Evolutionary conservation across 2,113 vertebrate genomes (phyloP).

Genomic region (Cynoglossus semilaevis): DNA sequence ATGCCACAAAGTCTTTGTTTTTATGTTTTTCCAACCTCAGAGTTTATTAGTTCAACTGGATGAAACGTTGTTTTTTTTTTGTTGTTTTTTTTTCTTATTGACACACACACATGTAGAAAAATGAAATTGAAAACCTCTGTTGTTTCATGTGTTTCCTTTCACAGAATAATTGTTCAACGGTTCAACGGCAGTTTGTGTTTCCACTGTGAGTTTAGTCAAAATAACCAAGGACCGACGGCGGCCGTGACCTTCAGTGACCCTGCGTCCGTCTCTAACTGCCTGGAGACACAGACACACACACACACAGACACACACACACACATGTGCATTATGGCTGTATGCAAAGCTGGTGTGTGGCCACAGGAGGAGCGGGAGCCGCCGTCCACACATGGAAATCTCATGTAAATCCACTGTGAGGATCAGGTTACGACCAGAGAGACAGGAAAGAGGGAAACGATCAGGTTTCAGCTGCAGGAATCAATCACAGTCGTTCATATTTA

Average conservation of each 20-base stretch:
- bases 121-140: slow-evolving; percentile 18
- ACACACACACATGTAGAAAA: background rate
- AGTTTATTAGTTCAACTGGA: background rate
- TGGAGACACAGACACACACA: too few relatives aligned
- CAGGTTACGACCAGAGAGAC: slow-evolving; percentile 16
- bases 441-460: background rate
- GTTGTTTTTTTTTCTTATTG: background rate
- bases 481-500: background rate
- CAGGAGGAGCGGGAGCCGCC: background rate
- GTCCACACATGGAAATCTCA: slow-evolving; percentile 53
- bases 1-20: too few relatives aligned
- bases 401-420: slow-evolving; percentile 54
- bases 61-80: background rate
- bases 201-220: slow-evolving; percentile 25
- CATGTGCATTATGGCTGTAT: slow-evolving; percentile 23
- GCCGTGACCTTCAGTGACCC: background rate
- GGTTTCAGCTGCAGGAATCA: background rate
- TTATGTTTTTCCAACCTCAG: background rate
- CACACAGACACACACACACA: too few relatives aligned
- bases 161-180: slow-evolving; percentile 18
- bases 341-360: slow-evolving; percentile 36
- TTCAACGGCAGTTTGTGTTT: slow-evolving; percentile 37
- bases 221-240: background rate
- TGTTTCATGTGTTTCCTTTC: slow-evolving; percentile 23
- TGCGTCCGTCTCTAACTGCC: slow-evolving; percentile 20